Conservation (phyloP, 2,888 invertebrate genomes). For the Miltochrista miniata region DNA sequence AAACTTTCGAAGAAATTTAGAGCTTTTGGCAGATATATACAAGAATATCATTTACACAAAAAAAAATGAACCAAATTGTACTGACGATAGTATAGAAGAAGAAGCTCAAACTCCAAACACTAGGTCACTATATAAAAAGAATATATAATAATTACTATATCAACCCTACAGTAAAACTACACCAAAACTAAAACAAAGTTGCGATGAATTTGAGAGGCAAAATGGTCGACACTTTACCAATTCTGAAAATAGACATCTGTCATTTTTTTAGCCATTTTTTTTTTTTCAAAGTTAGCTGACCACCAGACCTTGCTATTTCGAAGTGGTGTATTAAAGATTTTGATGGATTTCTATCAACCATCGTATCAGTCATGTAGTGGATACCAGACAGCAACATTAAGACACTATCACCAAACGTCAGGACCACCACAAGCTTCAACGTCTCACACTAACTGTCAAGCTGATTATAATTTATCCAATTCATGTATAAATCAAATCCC, state of each 20-base stretch:
- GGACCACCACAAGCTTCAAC: constrained; percentile 12
- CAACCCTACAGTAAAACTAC: background rate
- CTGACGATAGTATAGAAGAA: background rate
- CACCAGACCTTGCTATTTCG: constrained; percentile 17
- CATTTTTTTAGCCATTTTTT: constrained; percentile 16
- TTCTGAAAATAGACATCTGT: background rate
- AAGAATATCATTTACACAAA: background rate
- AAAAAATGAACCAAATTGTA: background rate
- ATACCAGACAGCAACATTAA: constrained; percentile 5
- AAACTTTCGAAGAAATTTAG: background rate
- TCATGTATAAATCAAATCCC: constrained; percentile 13
- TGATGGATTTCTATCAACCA: constrained; percentile 18
- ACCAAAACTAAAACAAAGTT: background rate
- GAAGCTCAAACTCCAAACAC: background rate
- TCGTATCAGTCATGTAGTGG: constrained; percentile 10
- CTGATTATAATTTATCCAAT: constrained; percentile 6
- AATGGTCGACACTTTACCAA: background rate
- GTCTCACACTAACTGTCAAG: constrained; percentile 9
- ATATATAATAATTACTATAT: too few relatives aligned
- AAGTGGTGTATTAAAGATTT: constrained; percentile 19
- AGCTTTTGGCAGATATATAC: background rate
- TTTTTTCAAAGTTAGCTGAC: constrained; percentile 17
- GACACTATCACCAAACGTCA: constrained; percentile 5
- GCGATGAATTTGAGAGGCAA: background rate
- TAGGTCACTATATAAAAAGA: too few relatives aligned